A percentile compares a stretch with the other conserved stretches of the same genome.
Conservation (phyloP, 2,113 vertebrate genomes). For the Osmerus mordax region DNA sequence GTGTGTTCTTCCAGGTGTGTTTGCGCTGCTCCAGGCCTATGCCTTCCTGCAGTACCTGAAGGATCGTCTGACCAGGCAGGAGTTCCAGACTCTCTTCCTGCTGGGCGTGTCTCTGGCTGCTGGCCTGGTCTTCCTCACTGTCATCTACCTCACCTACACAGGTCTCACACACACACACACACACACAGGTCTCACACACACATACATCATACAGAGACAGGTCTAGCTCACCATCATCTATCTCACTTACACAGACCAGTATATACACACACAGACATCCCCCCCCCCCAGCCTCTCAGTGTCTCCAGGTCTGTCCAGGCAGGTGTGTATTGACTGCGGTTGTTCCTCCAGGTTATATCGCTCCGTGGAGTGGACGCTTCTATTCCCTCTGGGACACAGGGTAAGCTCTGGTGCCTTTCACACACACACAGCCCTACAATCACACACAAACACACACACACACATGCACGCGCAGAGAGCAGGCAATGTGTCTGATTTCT, state of each 20-base stretch:
- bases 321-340: conserved; percentile 21
- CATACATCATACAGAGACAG: too few relatives aligned
- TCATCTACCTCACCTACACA: conserved; percentile 96
- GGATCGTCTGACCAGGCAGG: conserved; percentile 90
- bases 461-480: too few relatives aligned
- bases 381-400: conserved; percentile 98
- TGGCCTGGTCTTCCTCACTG: conserved; percentile 87
- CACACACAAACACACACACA: conserved; percentile 14
- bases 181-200: too few relatives aligned
- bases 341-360: conserved; percentile 84
- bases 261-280: background rate
- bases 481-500: too few relatives aligned
- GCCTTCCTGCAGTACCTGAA: conserved; percentile 92
- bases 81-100: conserved; percentile 95
- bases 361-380: conserved; percentile 98
- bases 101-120: conserved; percentile 88
- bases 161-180: conserved; percentile 64
- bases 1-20: conserved; percentile 79
- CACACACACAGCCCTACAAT: too few relatives aligned
- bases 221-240: background rate
- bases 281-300: background rate
- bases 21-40: conserved; percentile 92
- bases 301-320: background rate
- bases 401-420: conserved; percentile 74
- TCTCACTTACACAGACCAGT: background rate